These are phyloP conservation scores for Chalcis sispes DNA, from an alignment of 2,888 invertebrate species.

Conservation along the genomic window DNA sequence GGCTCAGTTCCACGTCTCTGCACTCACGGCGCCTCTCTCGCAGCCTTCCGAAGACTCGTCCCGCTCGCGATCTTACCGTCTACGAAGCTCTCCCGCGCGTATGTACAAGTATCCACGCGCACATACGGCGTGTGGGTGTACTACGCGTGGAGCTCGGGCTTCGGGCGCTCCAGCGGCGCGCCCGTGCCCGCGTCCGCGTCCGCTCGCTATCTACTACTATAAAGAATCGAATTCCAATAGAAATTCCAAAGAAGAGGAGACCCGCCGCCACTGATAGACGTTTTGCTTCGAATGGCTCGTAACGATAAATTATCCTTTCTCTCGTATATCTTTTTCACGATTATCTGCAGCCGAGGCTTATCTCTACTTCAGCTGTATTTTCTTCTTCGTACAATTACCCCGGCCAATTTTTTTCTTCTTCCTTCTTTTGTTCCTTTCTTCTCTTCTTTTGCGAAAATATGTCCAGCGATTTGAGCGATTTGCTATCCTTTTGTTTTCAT, in stretches of 20 bases:
- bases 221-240: slow-evolving; percentile 72
- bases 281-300: slow-evolving; percentile 60
- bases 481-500: too few species aligned
- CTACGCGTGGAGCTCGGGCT: not conserved
- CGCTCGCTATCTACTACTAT: slow-evolving; percentile 55
- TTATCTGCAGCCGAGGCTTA: slow-evolving; percentile 27
- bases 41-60: slow-evolving; percentile 46
- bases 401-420: not conserved
- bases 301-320: slow-evolving; percentile 59
- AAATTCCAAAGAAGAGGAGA: slow-evolving; percentile 62
- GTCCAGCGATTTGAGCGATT: slow-evolving; percentile 6
- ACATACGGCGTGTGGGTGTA: not conserved
- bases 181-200: too few species aligned
- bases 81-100: too few species aligned
- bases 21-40: slow-evolving; percentile 26
- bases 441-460: not conserved
- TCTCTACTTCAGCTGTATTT: slow-evolving; percentile 18
- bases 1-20: slow-evolving; percentile 69
- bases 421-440: too few species aligned
- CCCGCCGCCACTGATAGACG: slow-evolving; percentile 61
- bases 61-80: not conserved
- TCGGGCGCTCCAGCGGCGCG: too few species aligned
- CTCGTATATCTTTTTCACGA: slow-evolving; percentile 55
- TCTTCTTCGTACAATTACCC: slow-evolving; percentile 24
- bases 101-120: too few species aligned